Evolutionary conservation across 1,140 invertebrate genomes (phyloP).

Genomic region (Lucilia sericata): DNA sequence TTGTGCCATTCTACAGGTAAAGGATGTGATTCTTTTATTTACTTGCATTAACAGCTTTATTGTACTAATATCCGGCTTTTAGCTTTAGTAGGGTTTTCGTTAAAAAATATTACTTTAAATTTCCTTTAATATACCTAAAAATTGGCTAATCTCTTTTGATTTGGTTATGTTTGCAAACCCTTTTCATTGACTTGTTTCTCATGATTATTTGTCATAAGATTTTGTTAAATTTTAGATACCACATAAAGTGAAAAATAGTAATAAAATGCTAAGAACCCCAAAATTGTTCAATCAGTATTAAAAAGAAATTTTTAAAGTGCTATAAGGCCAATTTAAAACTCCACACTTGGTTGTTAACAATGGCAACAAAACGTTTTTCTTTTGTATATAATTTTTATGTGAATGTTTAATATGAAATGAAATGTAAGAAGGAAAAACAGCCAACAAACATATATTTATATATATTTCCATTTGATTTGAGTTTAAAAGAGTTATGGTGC

Average conservation of each 20-base stretch:
- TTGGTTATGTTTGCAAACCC: no score
- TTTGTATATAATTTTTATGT: not conserved
- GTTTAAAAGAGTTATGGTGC: constrained; percentile 8
- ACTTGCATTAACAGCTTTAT: not conserved
- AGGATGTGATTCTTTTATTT: not conserved
- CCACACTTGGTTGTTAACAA: not conserved
- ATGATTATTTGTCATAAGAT: no score
- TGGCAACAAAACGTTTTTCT: not conserved
- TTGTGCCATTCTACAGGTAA: not conserved
- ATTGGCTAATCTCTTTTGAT: no score
- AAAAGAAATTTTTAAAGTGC: no score
- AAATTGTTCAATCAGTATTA: no score
- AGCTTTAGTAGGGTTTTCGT: not conserved
- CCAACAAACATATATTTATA: not conserved
- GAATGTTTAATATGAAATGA: no score
- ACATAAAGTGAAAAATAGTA: no score
- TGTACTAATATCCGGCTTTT: not conserved
- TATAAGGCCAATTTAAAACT: not conserved
- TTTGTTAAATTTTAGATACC: no score
- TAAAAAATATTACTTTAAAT: not conserved
- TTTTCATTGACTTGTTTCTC: no score
- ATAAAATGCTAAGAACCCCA: no score
- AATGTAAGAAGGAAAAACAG: not conserved
- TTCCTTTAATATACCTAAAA: no score
- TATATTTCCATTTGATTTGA: not conserved